Conservation (phyloP, 2,113 vertebrate genomes). For the Alces alces region DNA sequence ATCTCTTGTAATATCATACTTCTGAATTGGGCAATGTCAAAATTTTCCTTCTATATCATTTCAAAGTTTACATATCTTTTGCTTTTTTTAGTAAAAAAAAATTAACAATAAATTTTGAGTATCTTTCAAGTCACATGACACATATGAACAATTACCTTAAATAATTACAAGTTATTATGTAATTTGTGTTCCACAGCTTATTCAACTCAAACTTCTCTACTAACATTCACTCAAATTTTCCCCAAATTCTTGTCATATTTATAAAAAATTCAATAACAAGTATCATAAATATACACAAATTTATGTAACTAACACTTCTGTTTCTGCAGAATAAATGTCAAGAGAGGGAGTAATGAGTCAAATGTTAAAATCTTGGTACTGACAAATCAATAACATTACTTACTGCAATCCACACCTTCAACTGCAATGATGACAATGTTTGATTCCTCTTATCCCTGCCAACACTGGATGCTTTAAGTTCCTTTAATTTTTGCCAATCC, state of each 20-base stretch:
- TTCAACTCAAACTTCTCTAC: neutral
- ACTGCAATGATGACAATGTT: neutral
- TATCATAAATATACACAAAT: neutral
- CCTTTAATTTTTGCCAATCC: neutral
- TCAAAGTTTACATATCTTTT: neutral
- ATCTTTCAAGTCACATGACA: neutral
- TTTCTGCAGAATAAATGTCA: neutral
- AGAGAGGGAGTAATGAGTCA: neutral
- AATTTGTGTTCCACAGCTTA: neutral
- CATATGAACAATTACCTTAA: neutral
- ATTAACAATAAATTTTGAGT: neutral
- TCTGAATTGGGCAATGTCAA: neutral
- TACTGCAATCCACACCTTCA: neutral
- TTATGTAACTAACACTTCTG: neutral
- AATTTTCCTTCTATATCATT: conserved; percentile 14
- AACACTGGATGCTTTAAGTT: neutral
- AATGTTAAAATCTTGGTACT: neutral
- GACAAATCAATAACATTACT: neutral
- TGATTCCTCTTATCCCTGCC: neutral
- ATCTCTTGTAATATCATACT: neutral
- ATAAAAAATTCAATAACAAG: neutral
- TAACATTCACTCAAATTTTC: neutral
- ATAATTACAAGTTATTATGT: neutral
- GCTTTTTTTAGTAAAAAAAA: neutral
- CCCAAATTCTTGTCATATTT: neutral